phyloP scores from a whole-genome alignment of 2,113 vertebrate genomes.

The Struthidea cinerea region DNA sequence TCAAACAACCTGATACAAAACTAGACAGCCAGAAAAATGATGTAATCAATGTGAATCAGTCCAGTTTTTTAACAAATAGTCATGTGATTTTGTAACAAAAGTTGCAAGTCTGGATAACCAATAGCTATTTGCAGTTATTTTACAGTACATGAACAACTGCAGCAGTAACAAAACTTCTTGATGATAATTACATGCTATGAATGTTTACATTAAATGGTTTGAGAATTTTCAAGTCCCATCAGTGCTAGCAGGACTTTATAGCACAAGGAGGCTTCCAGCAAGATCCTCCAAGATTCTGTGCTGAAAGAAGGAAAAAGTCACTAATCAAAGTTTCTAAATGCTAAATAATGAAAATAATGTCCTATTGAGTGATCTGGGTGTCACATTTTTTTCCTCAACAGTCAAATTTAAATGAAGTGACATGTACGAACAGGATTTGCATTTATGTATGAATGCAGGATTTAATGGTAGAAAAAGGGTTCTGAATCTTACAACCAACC shows the following conservation, averaged over 20 bases:
- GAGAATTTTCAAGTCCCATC: not conserved
- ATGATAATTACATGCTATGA: not conserved
- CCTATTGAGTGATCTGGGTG: not conserved
- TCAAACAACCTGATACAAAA: not conserved
- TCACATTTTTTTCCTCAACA: not conserved
- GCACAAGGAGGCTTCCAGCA: not conserved
- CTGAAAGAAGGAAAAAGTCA: not conserved
- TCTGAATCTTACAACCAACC: not conserved
- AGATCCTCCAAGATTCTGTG: not conserved
- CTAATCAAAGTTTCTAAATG: not conserved
- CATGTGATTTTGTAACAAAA: not conserved
- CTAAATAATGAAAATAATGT: not conserved
- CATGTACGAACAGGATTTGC: not conserved
- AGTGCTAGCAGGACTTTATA: not conserved
- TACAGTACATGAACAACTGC: not conserved
- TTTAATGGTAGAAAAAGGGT: not conserved
- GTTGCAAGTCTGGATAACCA: not conserved
- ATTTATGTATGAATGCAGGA: not conserved
- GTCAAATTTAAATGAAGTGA: not conserved
- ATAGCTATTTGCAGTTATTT: not conserved
- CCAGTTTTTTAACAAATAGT: not conserved
- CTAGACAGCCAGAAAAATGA: not conserved
- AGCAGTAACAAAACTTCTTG: not conserved
- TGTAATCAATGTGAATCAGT: not conserved
- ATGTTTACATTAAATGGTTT: not conserved